Conservation (phyloP, 2,888 invertebrate species). For the Dryobota labecula region DNA sequence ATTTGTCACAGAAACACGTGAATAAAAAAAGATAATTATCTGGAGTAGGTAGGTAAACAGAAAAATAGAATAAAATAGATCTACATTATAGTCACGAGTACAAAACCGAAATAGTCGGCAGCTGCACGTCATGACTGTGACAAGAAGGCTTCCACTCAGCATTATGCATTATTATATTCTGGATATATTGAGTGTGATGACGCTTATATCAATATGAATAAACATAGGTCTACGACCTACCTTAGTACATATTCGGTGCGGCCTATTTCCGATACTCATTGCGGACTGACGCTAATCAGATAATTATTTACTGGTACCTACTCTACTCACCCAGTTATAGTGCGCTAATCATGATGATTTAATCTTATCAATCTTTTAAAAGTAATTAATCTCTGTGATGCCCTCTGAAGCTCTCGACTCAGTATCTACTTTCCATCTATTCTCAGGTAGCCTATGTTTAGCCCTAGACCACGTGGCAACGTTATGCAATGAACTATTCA, state of each 20-base stretch:
- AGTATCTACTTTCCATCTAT: conserved; percentile 20
- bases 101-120: too few relatives aligned
- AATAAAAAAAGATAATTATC: too few relatives aligned
- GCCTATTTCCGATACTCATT: background rate
- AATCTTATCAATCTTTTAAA: background rate
- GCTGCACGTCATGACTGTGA: too few relatives aligned
- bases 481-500: conserved; percentile 44
- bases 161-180: too few relatives aligned
- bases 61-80: too few relatives aligned
- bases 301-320: conserved; percentile 13
- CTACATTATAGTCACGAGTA: too few relatives aligned
- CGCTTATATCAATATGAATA: background rate
- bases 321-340: background rate
- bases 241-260: conserved; percentile 8
- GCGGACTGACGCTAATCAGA: conserved; percentile 16
- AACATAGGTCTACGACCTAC: background rate
- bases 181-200: too few relatives aligned
- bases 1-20: too few relatives aligned
- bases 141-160: too few relatives aligned
- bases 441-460: conserved; percentile 58
- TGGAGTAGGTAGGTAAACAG: too few relatives aligned
- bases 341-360: background rate
- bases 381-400: background rate
- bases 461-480: conserved; percentile 25
- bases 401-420: background rate